Conservation (phyloP, 2,797 vertebrate genomes). For the Labeo calbasu region DNA sequence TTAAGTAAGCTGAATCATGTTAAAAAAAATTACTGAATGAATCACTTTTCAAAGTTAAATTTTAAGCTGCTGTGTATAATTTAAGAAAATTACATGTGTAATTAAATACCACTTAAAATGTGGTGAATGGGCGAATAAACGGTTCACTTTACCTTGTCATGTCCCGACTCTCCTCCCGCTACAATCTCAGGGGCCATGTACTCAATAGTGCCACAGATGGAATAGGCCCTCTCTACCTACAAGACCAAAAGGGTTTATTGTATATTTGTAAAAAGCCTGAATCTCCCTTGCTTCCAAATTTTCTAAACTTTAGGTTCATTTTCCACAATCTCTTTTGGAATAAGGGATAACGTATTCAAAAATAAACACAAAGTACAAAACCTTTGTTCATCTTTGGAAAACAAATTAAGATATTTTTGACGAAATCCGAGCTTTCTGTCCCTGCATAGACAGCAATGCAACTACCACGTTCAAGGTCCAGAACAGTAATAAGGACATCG, state of each 20-base stretch:
- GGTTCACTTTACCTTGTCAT: constrained; percentile 88
- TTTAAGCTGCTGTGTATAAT: neutral
- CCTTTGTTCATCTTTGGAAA: no score
- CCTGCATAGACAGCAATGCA: no score
- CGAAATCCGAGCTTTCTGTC: no score
- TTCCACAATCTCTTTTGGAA: neutral
- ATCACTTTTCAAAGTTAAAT: neutral
- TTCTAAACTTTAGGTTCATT: constrained; percentile 11
- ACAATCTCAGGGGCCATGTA: constrained; percentile 99
- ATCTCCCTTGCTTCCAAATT: neutral
- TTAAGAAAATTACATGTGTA: neutral
- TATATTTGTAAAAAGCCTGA: neutral
- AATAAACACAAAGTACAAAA: no score
- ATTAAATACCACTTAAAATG: constrained; percentile 4
- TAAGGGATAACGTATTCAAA: no score
- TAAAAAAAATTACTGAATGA: neutral
- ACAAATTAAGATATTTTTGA: no score
- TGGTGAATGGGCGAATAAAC: neutral
- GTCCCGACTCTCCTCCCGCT: constrained; percentile 91
- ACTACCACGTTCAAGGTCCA: no score
- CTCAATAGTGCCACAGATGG: constrained; percentile 97
- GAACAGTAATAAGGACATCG: no score
- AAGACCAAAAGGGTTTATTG: constrained; percentile 4
- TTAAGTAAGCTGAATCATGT: neutral
- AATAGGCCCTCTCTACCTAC: constrained; percentile 93